Evolutionary conservation across 2,888 invertebrate species (phyloP), one percentile per base, ranked within the genome.

Genomic region (Leptinotarsa rubiginosa): DNA sequence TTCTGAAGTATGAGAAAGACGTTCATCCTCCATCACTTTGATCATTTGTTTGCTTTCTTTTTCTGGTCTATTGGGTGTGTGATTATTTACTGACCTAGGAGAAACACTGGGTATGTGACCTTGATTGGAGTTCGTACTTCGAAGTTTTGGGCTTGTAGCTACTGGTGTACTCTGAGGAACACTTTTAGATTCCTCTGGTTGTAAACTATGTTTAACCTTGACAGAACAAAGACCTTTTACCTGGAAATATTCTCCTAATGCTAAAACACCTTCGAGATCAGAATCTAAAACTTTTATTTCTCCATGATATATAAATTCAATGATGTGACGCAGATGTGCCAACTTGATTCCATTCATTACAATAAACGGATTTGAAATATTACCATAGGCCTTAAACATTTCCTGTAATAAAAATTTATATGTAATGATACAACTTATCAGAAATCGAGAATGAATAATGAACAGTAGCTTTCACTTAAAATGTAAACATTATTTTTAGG

Each of bases 241-340:
- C 84, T 89, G 88, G 18, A 89, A 83, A 41, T 85, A 84, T 82
- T 89, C 88, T 2, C 89, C 89, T 47, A 88, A 85, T 4, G 85
- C 84, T 50, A 90, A 79, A 50, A 90, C 83, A 73, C 86, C 83
- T 70, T 87, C 87, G 76, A 90, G 82, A 76, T 89, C 89, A 18
- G 83, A 81, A 78, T 89, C 89, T 5, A 85, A 81, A 13, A 89
- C 88, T 82, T 88, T 88, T 3, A 89, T 87, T 84, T 90, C 89
- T 20, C 90, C 90, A 75, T 86, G 85, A 81, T 90, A 90, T 87
- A 90, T 89, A 78, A 89, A 90, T 72, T 88, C 87, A 31, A 90
- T 84, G 50, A 90, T 87, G 69, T 87, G 84, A 77, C 87, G 86
- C 4, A 89, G 82, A 80, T 89, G 87, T 12, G 82, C 82, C 74